These are phyloP conservation scores for Neosilurus hyrtlii DNA, from an alignment of 2,797 vertebrate species.

Conservation along the genomic window DNA sequence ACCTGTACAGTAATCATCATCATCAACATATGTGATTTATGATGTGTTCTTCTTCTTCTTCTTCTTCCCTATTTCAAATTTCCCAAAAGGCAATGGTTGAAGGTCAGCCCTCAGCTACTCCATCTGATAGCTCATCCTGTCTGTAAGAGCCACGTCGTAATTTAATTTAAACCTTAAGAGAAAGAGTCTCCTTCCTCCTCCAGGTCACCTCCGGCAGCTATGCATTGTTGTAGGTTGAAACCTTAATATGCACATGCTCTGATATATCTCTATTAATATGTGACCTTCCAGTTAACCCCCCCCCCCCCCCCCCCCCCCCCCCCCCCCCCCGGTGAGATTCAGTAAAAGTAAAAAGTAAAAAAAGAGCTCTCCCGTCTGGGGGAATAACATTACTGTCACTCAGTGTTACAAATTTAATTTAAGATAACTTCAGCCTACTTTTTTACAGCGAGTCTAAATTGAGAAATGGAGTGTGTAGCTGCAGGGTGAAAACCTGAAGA, in stretches of 20 bases:
- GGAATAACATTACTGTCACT: conserved; percentile 54
- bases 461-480: conserved; percentile 58
- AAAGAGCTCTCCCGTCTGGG: conserved; percentile 26
- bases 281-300: conserved; percentile 46
- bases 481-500: conserved; percentile 56
- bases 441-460: conserved; percentile 52
- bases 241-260: conserved; percentile 44
- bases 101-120: conserved; percentile 47
- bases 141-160: conserved; percentile 45
- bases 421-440: conserved; percentile 59
- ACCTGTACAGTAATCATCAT: not conserved
- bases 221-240: conserved; percentile 47
- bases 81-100: conserved; percentile 43
- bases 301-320: too few relatives aligned
- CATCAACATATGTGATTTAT: too few relatives aligned
- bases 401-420: conserved; percentile 56
- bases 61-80: not conserved
- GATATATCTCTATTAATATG: conserved; percentile 55
- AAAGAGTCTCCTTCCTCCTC: conserved; percentile 27
- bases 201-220: conserved; percentile 2
- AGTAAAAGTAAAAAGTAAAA: conserved; percentile 28
- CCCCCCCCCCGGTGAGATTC: conserved; percentile 46
- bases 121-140: conserved; percentile 42
- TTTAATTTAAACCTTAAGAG: conserved; percentile 56
- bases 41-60: too few relatives aligned